Evolutionary conservation across 1,140 invertebrate genomes (phyloP), one percentile per base, ranked within the genome.

Genomic region (Drosophila kikkawai): DNA sequence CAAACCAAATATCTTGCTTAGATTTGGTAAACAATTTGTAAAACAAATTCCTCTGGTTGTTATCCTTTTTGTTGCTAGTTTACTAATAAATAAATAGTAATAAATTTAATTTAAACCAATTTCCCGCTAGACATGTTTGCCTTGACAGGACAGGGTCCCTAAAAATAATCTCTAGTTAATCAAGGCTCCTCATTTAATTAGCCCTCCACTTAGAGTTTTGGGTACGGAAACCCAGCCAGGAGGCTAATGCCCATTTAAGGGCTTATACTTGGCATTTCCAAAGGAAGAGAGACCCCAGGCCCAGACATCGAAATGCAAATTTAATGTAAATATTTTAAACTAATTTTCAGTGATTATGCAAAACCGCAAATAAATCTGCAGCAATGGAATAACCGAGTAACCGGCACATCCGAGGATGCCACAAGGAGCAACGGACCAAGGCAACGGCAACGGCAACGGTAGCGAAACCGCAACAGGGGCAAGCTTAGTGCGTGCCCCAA

Each of bases 281-380:
- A 29, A 29, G 26, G 26, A 6, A 6, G 26, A 29, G 42, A n/a
- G 32, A 15, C 48, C 48, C 12, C 12, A 9, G 12, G 58, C 79
- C 53, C 69, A 64, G 64, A 87, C 83, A 78, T 88, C 74, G 78
- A 70, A 82, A 87, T 87, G 84, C 84, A 87, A 87, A 87, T 87
- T 79, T 66, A 88, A 87, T 84, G 85, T 83, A 88, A 87, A 87
- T 87, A 88, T 87, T 87, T 87, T 88, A 87, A 81, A 84, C 84
- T 88, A 87, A 88, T 87, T 87, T 88, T 69, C 80, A 84, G 84
- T 88, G 84, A 90, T 90, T 88, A 88, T 88, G 84, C 85, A 88
- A 88, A 88, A 79, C 85, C 84, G 82, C 84, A 90, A 88, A 88
- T 88, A 88, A 90, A 88, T 90, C 84, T 88, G 80, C 85, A 81